These are phyloP conservation scores for Heliconius ethilla DNA, from an alignment of 2,888 invertebrate genomes.

Conservation along the genomic window DNA sequence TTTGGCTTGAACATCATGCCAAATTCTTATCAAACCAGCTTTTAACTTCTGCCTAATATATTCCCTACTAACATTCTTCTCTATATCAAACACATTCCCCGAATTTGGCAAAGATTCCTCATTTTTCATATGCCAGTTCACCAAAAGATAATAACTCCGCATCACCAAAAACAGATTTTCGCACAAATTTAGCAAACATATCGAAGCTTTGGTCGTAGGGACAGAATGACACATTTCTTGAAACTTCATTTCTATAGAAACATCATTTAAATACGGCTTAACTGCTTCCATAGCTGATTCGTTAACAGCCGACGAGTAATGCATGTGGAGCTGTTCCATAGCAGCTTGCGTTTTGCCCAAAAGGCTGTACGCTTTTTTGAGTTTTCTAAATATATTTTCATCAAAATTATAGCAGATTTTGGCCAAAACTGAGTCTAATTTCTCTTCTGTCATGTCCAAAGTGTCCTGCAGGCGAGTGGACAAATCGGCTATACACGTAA, in stretches of 20 bases:
- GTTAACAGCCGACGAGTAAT: constrained; percentile 95
- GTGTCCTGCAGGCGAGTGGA: constrained; percentile 94
- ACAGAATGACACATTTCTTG: constrained; percentile 89
- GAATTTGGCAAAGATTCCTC: constrained; percentile 58
- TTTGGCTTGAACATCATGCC: constrained; percentile 97
- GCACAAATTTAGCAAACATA: constrained; percentile 92
- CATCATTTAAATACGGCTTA: constrained; percentile 73
- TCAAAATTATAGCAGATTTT: constrained; percentile 90
- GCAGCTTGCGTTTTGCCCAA: constrained; percentile 95
- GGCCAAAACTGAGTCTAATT: constrained; percentile 92
- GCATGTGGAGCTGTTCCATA: constrained; percentile 97
- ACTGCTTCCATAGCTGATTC: constrained; percentile 86
- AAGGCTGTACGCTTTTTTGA: constrained; percentile 93
- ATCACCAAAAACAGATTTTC: constrained; percentile 92
- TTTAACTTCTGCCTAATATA: constrained; percentile 94
- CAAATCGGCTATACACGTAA: constrained; percentile 94
- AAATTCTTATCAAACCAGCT: constrained; percentile 91
- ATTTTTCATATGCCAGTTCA: constrained; percentile 87
- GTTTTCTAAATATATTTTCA: constrained; percentile 87
- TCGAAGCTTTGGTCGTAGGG: constrained; percentile 66
- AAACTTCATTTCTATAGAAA: constrained; percentile 81
- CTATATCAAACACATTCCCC: constrained; percentile 78
- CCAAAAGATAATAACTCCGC: constrained; percentile 88
- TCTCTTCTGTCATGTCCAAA: constrained; percentile 94
- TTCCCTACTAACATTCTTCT: constrained; percentile 86